Evolutionary conservation across 2,797 vertebrate species (phyloP).

Genomic region (Macrochelys suwanniensis): DNA sequence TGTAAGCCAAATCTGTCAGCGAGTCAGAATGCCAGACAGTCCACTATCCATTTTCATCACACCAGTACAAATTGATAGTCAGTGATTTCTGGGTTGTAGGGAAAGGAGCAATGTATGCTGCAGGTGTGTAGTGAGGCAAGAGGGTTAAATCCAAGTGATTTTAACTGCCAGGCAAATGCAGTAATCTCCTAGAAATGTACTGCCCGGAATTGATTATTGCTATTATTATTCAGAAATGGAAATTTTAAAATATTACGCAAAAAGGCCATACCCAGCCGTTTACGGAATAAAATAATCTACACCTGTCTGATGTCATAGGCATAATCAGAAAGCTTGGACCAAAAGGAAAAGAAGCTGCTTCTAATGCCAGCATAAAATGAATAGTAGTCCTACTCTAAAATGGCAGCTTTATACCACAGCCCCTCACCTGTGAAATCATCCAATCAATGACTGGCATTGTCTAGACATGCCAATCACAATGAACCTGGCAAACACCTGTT

Average conservation of each 20-base stretch:
- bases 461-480: slow-evolving; percentile 27
- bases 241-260: slow-evolving; percentile 14
- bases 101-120: neutral
- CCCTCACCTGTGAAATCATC: slow-evolving; percentile 37
- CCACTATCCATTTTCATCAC: neutral
- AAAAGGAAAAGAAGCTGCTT: neutral
- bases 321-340: slow-evolving; percentile 16
- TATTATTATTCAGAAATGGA: neutral
- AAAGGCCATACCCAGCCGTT: slow-evolving; percentile 8
- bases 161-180: neutral
- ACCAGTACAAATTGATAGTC: no score
- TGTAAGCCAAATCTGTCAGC: neutral
- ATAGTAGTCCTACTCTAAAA: neutral
- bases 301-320: neutral
- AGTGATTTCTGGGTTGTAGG: neutral
- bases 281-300: neutral
- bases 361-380: slow-evolving; percentile 24
- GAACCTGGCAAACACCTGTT: slow-evolving; percentile 22
- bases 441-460: slow-evolving; percentile 25
- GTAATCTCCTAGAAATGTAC: neutral
- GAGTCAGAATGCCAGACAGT: neutral
- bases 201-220: neutral
- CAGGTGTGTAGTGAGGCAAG: neutral
- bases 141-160: neutral
- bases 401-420: neutral